phyloP scores from a whole-genome alignment of 2,113 vertebrate species.

The Manacus vitellinus region DNA sequence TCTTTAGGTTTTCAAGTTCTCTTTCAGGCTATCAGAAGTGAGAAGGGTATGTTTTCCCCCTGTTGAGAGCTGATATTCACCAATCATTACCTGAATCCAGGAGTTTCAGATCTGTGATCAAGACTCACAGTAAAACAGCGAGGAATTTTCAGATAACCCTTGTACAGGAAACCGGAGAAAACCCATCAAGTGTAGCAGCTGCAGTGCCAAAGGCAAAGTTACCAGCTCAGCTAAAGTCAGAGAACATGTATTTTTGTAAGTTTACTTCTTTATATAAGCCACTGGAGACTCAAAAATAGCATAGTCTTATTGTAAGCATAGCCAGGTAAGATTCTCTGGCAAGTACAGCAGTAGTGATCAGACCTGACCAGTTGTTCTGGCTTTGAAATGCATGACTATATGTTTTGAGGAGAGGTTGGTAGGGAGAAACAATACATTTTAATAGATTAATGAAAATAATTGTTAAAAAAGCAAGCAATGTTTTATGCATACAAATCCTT shows the following conservation, averaged over 20 bases:
- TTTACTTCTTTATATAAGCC: background rate
- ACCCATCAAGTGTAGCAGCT: background rate
- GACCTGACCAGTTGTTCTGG: background rate
- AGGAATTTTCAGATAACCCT: background rate
- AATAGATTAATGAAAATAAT: background rate
- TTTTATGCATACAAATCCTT: background rate
- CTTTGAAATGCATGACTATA: background rate
- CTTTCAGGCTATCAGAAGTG: background rate
- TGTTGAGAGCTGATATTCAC: background rate
- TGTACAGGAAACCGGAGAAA: background rate
- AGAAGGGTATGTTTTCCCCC: background rate
- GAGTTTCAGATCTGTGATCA: background rate
- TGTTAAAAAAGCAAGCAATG: background rate
- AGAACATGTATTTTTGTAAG: background rate
- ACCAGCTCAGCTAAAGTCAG: slow-evolving; percentile 8
- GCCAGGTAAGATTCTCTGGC: background rate
- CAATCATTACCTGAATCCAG: background rate
- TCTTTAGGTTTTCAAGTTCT: background rate
- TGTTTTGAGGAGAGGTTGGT: background rate
- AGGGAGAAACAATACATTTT: background rate
- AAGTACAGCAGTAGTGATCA: background rate
- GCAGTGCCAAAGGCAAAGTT: slow-evolving; percentile 7
- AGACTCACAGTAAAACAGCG: background rate
- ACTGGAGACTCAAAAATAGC: background rate
- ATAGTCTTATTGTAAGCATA: background rate